phyloP scores from a whole-genome alignment of 2,797 vertebrate species.

The Coregonus suidteri region DNA sequence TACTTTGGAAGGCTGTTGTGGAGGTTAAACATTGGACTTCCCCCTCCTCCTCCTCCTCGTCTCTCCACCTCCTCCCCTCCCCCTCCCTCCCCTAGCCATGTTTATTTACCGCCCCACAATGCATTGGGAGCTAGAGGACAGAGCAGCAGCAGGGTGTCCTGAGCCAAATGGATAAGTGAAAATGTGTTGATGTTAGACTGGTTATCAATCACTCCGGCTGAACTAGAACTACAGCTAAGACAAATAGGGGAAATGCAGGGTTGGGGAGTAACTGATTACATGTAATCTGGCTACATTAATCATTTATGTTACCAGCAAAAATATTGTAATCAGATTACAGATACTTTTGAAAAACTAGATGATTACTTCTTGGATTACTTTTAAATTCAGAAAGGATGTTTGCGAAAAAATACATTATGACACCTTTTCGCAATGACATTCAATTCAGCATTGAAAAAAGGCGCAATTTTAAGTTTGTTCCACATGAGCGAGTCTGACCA shows the following conservation, averaged over 20 bases:
- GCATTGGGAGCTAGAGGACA: constrained; percentile 49
- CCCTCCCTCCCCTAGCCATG: constrained; percentile 58
- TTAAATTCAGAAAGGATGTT: no score
- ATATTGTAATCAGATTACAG: no score
- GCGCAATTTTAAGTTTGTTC: no score
- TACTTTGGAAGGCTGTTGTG: constrained; percentile 20
- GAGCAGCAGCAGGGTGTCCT: constrained; percentile 61
- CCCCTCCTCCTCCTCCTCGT: constrained; percentile 39
- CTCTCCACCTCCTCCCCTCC: background rate
- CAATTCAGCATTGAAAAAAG: no score
- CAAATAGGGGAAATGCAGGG: background rate
- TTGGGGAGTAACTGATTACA: no score
- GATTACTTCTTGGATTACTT: no score
- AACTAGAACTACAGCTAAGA: constrained; percentile 36
- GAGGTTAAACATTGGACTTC: constrained; percentile 60
- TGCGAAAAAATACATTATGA: no score
- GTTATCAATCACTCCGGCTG: constrained; percentile 53
- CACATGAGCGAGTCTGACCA: no score
- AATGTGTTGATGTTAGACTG: constrained; percentile 59
- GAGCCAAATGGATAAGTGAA: constrained; percentile 58
- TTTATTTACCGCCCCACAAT: constrained; percentile 69
- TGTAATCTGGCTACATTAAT: no score
- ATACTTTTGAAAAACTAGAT: no score
- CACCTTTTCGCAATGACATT: no score
- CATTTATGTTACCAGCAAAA: no score